A percentile compares a stretch with the other conserved stretches of the same genome.
These are phyloP conservation scores for Prionace glauca DNA, from an alignment of 2,797 vertebrate species.

Conservation along the genomic window DNA sequence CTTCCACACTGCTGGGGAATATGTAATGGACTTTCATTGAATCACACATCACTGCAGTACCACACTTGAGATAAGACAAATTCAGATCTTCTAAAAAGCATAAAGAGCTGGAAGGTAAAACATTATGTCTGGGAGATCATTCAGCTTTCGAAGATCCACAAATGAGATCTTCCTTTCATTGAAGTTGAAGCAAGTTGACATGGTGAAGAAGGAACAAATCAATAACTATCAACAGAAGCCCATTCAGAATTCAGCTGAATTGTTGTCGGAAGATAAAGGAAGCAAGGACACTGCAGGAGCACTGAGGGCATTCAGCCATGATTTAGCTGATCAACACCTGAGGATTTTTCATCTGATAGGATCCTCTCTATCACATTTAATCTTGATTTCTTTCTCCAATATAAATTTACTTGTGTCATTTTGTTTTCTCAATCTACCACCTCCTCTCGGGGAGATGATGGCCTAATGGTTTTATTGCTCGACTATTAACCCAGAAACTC, in stretches of 20 bases:
- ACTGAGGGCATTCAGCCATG: background rate
- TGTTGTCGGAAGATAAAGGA: background rate
- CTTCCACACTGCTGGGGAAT: background rate
- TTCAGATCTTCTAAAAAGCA: background rate
- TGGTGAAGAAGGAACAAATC: background rate
- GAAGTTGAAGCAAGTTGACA: background rate
- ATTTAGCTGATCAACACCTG: background rate
- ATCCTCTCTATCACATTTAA: background rate
- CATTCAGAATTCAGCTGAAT: background rate
- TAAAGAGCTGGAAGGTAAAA: background rate
- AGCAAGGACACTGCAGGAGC: too few species aligned
- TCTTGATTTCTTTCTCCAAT: background rate
- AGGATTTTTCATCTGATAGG: background rate
- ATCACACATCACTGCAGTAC: background rate
- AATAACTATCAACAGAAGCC: background rate
- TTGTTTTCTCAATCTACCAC: background rate
- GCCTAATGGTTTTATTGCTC: too few species aligned
- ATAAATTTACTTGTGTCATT: background rate
- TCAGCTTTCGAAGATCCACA: background rate
- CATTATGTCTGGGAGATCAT: background rate
- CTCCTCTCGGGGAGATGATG: too few species aligned
- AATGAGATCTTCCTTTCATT: background rate
- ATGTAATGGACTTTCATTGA: background rate
- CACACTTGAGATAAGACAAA: background rate
- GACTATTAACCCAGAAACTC: too few species aligned